These are phyloP conservation scores for Porites lutea DNA, from an alignment of 64 coral and sea anemone species.

Conservation along the genomic window DNA sequence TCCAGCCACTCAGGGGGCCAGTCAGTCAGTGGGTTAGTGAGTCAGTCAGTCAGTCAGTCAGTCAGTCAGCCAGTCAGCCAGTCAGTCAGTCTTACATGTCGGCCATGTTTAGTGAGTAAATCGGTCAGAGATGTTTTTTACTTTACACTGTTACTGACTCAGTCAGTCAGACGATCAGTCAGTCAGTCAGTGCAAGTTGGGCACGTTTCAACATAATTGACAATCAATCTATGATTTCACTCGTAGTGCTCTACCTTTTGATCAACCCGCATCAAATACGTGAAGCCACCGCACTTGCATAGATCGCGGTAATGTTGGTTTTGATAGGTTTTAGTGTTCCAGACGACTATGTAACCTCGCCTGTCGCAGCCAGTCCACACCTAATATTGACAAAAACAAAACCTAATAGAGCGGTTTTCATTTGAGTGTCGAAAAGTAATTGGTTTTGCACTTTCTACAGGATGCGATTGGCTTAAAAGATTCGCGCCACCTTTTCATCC, in stretches of 20 bases:
- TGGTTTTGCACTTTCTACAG: no score
- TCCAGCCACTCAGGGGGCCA: background rate
- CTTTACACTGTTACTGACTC: no score
- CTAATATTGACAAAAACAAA: constrained; percentile 32
- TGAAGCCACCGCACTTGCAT: constrained; percentile 69
- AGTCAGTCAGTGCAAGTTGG: no score
- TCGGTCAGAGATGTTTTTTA: no score
- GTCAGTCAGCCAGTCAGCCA: background rate
- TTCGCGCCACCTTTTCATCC: no score
- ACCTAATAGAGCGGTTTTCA: background rate
- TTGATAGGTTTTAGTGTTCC: constrained; percentile 66
- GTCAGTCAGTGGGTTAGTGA: background rate
- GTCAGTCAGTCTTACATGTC: background rate
- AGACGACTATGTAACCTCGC: constrained; percentile 66
- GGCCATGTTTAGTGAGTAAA: no score
- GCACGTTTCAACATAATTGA: no score
- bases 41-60: background rate
- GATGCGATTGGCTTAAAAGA: no score
- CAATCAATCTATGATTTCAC: background rate
- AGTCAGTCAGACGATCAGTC: no score
- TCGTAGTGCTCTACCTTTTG: constrained; percentile 19
- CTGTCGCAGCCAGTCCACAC: constrained; percentile 83
- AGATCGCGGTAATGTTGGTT: constrained; percentile 1
- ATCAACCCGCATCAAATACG: constrained; percentile 60
- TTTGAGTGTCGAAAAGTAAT: no score